Conservation (phyloP, 2,797 vertebrate genomes). For the Xenops minutus region DNA sequence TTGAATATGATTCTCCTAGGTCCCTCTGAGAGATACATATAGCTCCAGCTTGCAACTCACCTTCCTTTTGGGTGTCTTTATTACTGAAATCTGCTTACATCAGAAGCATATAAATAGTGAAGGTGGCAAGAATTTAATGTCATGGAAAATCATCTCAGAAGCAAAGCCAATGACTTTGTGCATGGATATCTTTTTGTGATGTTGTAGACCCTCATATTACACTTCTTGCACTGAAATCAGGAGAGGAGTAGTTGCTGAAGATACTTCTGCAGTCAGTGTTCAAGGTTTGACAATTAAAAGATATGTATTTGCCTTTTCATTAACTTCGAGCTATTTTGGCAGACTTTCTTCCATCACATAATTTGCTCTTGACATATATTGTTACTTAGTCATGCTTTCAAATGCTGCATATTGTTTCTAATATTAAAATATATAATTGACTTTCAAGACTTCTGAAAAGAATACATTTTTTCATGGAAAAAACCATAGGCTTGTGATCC, state of each 20-base stretch:
- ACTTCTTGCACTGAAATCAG: not conserved
- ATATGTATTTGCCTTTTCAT: not conserved
- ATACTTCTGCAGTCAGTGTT: not conserved
- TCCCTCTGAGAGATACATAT: not conserved
- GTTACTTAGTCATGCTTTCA: not conserved
- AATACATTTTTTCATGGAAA: not conserved
- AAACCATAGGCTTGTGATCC: not conserved
- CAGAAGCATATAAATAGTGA: not conserved
- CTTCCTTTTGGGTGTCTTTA: not conserved
- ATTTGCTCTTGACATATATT: constrained; percentile 10
- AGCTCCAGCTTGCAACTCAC: not conserved
- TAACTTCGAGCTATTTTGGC: not conserved
- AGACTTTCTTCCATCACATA: not conserved
- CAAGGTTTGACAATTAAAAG: not conserved
- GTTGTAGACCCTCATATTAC: not conserved
- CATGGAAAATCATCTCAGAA: not conserved
- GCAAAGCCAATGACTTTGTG: not conserved
- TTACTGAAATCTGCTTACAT: not conserved
- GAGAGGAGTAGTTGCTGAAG: not conserved
- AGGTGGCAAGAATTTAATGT: not conserved
- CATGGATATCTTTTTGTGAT: fast-evolving
- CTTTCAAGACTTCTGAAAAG: not conserved
- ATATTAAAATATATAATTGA: not conserved
- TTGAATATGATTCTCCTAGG: not conserved
- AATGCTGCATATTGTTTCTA: not conserved